phyloP scores from a whole-genome alignment of 2,113 vertebrate species.

The Turdus rufiventris region DNA sequence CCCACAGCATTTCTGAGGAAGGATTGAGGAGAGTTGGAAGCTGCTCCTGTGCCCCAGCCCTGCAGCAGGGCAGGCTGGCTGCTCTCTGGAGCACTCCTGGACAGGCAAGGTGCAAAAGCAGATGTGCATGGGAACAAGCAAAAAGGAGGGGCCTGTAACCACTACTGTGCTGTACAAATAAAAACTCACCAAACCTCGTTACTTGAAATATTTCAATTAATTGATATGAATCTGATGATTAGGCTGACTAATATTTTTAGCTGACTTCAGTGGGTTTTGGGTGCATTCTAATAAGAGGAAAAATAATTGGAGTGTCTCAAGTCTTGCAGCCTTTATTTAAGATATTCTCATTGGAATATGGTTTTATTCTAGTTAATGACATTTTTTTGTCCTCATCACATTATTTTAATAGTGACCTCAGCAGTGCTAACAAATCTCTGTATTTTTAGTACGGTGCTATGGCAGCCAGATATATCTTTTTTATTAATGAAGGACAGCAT shows the following conservation, averaged over 20 bases:
- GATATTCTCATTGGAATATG: neutral
- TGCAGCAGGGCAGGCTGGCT: neutral
- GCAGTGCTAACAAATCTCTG: neutral
- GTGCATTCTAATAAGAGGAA: neutral
- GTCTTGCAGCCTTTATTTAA: neutral
- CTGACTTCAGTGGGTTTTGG: neutral
- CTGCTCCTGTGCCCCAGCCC: neutral
- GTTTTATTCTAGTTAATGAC: constrained; percentile 8
- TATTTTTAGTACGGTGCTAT: neutral
- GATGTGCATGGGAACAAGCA: no score
- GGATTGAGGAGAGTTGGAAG: neutral
- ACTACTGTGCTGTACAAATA: neutral
- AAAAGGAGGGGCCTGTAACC: neutral
- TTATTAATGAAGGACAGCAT: neutral
- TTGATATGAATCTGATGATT: constrained; percentile 25
- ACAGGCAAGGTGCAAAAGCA: neutral
- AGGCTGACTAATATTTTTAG: neutral
- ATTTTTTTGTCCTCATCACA: neutral
- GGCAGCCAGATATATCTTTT: neutral
- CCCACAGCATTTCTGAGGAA: neutral
- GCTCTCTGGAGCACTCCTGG: neutral
- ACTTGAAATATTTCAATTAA: constrained; percentile 34
- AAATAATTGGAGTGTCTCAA: neutral
- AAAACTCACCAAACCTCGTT: neutral
- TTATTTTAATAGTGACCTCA: neutral